Conservation (phyloP, 2,113 vertebrate genomes). For the Telmatochromis brachygnathus region DNA sequence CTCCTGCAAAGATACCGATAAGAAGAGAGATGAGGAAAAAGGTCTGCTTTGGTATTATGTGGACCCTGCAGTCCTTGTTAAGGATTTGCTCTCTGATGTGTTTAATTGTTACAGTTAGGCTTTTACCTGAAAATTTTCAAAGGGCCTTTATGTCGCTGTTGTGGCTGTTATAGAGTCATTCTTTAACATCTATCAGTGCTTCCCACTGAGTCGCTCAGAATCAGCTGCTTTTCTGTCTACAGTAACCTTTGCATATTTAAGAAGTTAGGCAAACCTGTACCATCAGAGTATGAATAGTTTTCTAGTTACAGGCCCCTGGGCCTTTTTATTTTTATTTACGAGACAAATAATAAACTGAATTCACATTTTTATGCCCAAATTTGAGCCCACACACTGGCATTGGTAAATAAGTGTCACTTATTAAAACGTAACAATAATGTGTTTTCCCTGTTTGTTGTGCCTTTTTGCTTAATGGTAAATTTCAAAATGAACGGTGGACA, state of each 20-base stretch:
- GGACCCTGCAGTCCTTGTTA: neutral
- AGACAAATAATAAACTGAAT: neutral
- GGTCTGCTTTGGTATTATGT: neutral
- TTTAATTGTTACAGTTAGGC: neutral
- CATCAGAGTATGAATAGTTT: neutral
- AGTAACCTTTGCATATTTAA: neutral
- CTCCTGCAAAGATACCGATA: neutral
- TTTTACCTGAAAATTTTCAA: neutral
- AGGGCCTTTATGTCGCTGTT: neutral
- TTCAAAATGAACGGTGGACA: neutral
- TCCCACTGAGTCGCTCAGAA: neutral
- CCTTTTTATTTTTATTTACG: neutral
- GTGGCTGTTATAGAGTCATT: neutral
- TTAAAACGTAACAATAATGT: accelerated
- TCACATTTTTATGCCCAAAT: neutral
- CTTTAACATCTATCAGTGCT: neutral
- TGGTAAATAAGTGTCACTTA: neutral
- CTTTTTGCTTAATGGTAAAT: neutral
- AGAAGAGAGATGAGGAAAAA: neutral
- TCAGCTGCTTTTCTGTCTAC: neutral
- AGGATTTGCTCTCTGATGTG: neutral
- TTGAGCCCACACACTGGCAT: neutral
- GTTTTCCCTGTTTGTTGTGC: accelerated
- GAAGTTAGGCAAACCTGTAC: neutral
- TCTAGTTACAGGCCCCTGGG: neutral